These are phyloP conservation scores for Lycocerus yunnanus DNA, from an alignment of 2,888 invertebrate species.

Conservation along the genomic window DNA sequence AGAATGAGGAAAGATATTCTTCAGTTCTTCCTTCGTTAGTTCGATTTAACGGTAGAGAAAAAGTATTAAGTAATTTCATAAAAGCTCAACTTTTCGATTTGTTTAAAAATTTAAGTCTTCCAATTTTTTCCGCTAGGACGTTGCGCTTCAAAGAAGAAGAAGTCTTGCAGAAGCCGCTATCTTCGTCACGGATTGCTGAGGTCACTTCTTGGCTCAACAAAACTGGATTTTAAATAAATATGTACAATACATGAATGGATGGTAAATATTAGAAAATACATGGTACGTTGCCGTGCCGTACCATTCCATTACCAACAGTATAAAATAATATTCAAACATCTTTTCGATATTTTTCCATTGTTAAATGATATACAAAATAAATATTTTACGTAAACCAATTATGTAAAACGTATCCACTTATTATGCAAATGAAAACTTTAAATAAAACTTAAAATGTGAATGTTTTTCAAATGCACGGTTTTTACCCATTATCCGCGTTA, in stretches of 20 bases:
- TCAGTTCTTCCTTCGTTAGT: too few species aligned
- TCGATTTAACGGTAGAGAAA: not conserved
- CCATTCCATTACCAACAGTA: not conserved
- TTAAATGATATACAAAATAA: not conserved
- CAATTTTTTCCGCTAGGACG: constrained; percentile 23
- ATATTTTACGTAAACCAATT: not conserved
- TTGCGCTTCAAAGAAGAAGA: constrained; percentile 16
- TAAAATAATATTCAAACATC: not conserved
- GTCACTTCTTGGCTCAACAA: constrained; percentile 23
- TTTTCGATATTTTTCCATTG: not conserved
- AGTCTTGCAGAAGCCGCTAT: constrained; percentile 25
- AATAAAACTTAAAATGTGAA: not conserved
- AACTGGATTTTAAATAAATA: constrained; percentile 36
- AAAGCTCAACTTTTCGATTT: constrained; percentile 4
- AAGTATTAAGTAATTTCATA: constrained; percentile 10
- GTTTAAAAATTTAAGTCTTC: constrained; percentile 1
- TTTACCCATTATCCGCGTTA: not conserved
- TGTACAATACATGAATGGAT: constrained; percentile 24
- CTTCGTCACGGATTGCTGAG: constrained; percentile 26
- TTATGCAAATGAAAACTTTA: not conserved
- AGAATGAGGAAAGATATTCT: constrained; percentile 32
- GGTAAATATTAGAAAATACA: constrained; percentile 34
- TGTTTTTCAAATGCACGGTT: not conserved
- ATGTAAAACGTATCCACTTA: not conserved
- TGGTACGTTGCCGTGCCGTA: not conserved